Percentiles rank a stretch among this genome's conserved stretches.
Evolutionary conservation across 2,113 vertebrate species (phyloP).

Genomic region (Limanda limanda): DNA sequence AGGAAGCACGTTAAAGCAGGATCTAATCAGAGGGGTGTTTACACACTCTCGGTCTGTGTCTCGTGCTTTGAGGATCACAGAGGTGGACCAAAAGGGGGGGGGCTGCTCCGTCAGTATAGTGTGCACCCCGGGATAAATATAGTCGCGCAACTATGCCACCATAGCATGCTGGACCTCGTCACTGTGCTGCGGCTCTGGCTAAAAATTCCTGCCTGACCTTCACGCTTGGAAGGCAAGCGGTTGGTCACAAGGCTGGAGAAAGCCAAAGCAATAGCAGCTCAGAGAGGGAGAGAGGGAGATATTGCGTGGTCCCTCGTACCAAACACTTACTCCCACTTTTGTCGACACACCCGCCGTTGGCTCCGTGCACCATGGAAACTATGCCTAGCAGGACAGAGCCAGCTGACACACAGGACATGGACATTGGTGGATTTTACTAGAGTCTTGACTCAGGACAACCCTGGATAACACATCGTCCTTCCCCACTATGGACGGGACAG

Average conservation of each 20-base stretch:
- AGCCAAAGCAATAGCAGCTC: conserved; percentile 52
- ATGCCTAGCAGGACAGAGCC: conserved; percentile 57
- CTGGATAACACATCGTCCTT: conserved; percentile 73
- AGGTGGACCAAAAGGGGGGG: conserved; percentile 73
- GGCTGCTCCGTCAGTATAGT: conserved; percentile 90
- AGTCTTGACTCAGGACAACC: conserved; percentile 41
- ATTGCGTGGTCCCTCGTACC: conserved; percentile 47
- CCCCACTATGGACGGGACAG: conserved; percentile 88
- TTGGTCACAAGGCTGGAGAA: conserved; percentile 76
- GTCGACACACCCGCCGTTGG: conserved; percentile 50
- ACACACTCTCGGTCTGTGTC: conserved; percentile 74
- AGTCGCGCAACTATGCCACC: conserved; percentile 86
- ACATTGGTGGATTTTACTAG: conserved; percentile 55
- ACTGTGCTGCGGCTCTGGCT: conserved; percentile 86
- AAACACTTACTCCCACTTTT: conserved; percentile 64
- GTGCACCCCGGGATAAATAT: conserved; percentile 95
- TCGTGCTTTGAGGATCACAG: conserved; percentile 83
- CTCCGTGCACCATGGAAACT: conserved; percentile 63
- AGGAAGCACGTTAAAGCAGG: background rate
- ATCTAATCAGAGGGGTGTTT: conserved; percentile 71
- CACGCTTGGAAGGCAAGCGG: conserved; percentile 84
- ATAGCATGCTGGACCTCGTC: conserved; percentile 86
- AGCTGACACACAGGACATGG: conserved; percentile 45
- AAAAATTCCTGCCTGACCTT: conserved; percentile 92
- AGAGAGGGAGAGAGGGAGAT: conserved; percentile 9